Percentiles rank a stretch among this genome's conserved stretches.
phyloP scores from a whole-genome alignment of 2,113 vertebrate genomes.

The Genyomyrus donnyi region DNA sequence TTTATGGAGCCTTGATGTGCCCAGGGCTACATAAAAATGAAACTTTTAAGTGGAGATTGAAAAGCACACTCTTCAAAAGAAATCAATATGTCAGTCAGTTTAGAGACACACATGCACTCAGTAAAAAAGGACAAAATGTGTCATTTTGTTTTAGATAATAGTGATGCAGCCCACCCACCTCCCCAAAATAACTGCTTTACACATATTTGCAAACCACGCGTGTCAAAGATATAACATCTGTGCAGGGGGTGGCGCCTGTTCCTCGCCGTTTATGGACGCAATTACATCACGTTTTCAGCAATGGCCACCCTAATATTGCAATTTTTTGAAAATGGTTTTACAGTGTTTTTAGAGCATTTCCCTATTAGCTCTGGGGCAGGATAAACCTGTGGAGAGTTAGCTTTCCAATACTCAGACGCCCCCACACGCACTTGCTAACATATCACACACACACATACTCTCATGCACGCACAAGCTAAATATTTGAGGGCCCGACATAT shows the following conservation, averaged over 20 bases:
- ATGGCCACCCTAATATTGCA: background rate
- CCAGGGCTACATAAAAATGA: slow-evolving; percentile 87
- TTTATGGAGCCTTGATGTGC: slow-evolving; percentile 83
- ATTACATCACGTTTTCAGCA: background rate
- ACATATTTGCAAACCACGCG: background rate
- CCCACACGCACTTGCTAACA: background rate
- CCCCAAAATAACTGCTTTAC: slow-evolving; percentile 2
- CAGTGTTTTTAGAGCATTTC: background rate
- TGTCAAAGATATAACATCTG: background rate
- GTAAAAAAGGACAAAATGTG: slow-evolving; percentile 52
- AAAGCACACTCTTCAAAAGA: slow-evolving; percentile 93
- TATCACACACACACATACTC: background rate
- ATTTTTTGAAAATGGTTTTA: background rate
- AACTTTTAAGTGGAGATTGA: slow-evolving; percentile 98
- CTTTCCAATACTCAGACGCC: slow-evolving; percentile 31
- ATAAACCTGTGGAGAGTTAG: background rate
- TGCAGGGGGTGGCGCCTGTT: background rate
- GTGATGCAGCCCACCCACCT: background rate
- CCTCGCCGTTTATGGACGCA: background rate
- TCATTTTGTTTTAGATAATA: slow-evolving; percentile 6
- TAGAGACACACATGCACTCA: slow-evolving; percentile 71
- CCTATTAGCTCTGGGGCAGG: background rate
- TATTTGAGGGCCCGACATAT: background rate
- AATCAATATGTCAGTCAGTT: slow-evolving; percentile 91
- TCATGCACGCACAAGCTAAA: background rate